Base-by-base conservation (phyloP, 2,113 vertebrate genomes). In the Eleginops maclovinus region DNA sequence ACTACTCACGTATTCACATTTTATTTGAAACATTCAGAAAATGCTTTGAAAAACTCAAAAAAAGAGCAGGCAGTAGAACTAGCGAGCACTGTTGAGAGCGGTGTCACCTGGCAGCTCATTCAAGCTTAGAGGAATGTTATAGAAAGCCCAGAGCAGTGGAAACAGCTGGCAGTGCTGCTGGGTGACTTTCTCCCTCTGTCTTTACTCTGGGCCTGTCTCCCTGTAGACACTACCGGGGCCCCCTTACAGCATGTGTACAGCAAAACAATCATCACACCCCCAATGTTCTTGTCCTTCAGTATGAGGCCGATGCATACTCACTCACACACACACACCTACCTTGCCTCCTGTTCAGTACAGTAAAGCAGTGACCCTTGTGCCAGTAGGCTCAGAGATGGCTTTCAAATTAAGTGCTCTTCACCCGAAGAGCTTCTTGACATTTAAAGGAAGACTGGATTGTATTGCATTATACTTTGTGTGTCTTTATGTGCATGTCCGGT, bases 71-170 rank as follows among this genome's bases (percentile, higher is more conserved):
- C 44, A 22, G 59, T 63, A 51, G 79, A 60, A 58, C 21, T 22
- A 41, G 72, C 4, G 10, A 59, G 31, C 1, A 64, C 74, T 77
- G 63, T 60, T 21, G 63, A 83, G 71, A 87, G 79, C 72, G 36
- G 77, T 85, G 89, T 90, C 90, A 89, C 88, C 86, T 89, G 81
- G 90, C 81, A 86, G 82, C 81, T 88, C 66, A 75, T 75, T 88
- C 79, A 68, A 75, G 88, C 87, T 87, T 61, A 77, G 72, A 88
- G 90, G 83, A 87, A 86, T 87, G 83, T 89, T 90, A 83, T 46
- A 62, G 84, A 83, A 87, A 86, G 87, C 86, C 86, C 84, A 86
- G 68, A 90, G 77, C 82, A 46, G 44, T 62, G 81, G 68, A 87
- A 90, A 83, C 90, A 89, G 88, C 87, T 84, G 89, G 85, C 55